A percentile compares a stretch with the other conserved stretches of the same genome.
Evolutionary conservation across 2,888 invertebrate genomes (phyloP).

Genomic region (Ennomos fuscantarius): DNA sequence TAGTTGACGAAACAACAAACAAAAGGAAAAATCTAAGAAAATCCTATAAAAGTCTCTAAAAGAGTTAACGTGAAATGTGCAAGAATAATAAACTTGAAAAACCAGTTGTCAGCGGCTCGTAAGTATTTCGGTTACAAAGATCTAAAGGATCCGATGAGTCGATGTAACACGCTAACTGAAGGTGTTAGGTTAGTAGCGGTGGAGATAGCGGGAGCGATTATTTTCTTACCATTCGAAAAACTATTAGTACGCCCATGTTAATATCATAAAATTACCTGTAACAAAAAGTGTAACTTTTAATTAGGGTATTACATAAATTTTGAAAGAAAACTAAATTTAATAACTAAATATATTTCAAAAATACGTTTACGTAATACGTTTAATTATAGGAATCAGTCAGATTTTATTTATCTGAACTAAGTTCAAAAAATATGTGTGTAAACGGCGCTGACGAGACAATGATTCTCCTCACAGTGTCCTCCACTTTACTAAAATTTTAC

Average conservation of each 20-base stretch:
- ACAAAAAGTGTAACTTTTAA: slow-evolving; percentile 8
- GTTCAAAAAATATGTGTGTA: too few relatives aligned
- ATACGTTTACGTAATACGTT: too few relatives aligned
- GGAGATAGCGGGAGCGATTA: slow-evolving; percentile 25
- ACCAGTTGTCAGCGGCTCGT: slow-evolving; percentile 55
- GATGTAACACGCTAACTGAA: slow-evolving; percentile 56
- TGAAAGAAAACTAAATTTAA: too few relatives aligned
- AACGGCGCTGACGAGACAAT: too few relatives aligned
- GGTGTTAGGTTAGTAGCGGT: slow-evolving; percentile 38
- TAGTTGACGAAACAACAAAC: slow-evolving; percentile 1
- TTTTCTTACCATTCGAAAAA: slow-evolving; percentile 6
- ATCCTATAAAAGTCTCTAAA: slow-evolving; percentile 45
- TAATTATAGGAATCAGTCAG: too few relatives aligned
- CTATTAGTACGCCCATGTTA: not conserved
- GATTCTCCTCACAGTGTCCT: too few relatives aligned
- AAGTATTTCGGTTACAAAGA: slow-evolving; percentile 72
- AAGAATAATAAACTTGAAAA: slow-evolving; percentile 65
- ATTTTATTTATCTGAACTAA: too few relatives aligned
- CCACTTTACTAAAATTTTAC: too few relatives aligned
- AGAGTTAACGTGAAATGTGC: slow-evolving; percentile 56
- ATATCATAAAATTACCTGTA: slow-evolving; percentile 23
- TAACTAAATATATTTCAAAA: too few relatives aligned
- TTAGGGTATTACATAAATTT: not conserved
- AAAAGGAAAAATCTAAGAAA: slow-evolving; percentile 34
- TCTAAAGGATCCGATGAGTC: slow-evolving; percentile 63